Conservation (phyloP, 2,888 invertebrate species). For the Hypomecis punctinalis region DNA sequence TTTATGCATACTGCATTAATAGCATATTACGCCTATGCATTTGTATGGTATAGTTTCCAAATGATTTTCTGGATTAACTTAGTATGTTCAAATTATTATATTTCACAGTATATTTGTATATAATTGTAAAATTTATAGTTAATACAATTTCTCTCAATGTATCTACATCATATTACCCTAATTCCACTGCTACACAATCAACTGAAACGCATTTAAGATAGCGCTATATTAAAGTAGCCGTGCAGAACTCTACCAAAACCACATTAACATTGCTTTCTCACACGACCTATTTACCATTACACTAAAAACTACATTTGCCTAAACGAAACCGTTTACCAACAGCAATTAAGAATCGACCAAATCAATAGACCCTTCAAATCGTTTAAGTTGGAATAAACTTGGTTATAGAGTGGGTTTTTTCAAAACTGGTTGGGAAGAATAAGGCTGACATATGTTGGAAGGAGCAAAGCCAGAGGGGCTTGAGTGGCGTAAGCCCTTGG, state of each 20-base stretch:
- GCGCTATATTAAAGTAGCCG: neutral
- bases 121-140: too few species aligned
- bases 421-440: conserved; percentile 55
- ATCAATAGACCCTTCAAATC: conserved; percentile 26
- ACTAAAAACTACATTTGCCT: conserved; percentile 32
- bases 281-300: conserved; percentile 18
- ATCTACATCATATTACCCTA: neutral
- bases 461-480: conserved; percentile 69
- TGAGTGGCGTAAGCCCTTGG: conserved; percentile 79
- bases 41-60: too few species aligned
- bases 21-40: too few species aligned
- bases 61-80: too few species aligned
- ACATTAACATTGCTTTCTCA: conserved; percentile 17
- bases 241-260: conserved; percentile 11
- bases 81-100: too few species aligned
- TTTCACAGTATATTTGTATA: too few species aligned
- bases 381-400: conserved; percentile 21
- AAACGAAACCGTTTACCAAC: conserved; percentile 34
- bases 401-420: conserved; percentile 48
- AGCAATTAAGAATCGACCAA: conserved; percentile 46
- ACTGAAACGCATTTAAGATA: conserved; percentile 12
- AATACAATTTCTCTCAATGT: too few species aligned
- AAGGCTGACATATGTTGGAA: conserved; percentile 77
- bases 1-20: too few species aligned
- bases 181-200: conserved; percentile 4